Evolutionary conservation across 2,113 vertebrate species (phyloP).

Genomic region (Typhlomys cinereus): DNA sequence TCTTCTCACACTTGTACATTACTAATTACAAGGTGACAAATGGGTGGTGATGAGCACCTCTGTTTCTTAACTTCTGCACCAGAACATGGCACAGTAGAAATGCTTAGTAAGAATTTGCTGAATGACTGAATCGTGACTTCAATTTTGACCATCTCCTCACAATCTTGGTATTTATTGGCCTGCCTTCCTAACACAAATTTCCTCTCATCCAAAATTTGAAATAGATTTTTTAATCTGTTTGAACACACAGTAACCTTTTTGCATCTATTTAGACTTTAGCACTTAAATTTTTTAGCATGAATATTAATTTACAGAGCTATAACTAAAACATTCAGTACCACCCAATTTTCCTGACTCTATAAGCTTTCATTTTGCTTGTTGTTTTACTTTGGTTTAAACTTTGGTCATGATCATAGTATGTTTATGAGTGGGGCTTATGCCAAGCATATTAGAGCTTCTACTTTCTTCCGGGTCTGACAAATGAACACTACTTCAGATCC

Average conservation of each 20-base stretch:
- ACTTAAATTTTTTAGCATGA: constrained; percentile 21
- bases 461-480: not conserved
- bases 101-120: not conserved
- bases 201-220: not conserved
- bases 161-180: not conserved
- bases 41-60: not conserved
- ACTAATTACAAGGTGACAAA: too few relatives aligned
- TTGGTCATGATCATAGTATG: not conserved
- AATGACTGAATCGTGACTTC: not conserved
- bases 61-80: constrained; percentile 1
- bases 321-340: not conserved
- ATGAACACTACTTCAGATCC: not conserved
- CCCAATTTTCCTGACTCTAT: not conserved
- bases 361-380: not conserved
- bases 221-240: not conserved
- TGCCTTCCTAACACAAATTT: constrained; percentile 12
- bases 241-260: not conserved
- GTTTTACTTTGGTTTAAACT: not conserved
- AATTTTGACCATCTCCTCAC: not conserved
- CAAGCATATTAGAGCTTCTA: constrained; percentile 29
- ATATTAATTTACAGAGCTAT: not conserved
- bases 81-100: not conserved
- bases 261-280: not conserved
- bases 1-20: too few relatives aligned
- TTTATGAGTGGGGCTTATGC: not conserved